Conservation (phyloP, 2,888 invertebrate species). For the Andricus curvator region DNA sequence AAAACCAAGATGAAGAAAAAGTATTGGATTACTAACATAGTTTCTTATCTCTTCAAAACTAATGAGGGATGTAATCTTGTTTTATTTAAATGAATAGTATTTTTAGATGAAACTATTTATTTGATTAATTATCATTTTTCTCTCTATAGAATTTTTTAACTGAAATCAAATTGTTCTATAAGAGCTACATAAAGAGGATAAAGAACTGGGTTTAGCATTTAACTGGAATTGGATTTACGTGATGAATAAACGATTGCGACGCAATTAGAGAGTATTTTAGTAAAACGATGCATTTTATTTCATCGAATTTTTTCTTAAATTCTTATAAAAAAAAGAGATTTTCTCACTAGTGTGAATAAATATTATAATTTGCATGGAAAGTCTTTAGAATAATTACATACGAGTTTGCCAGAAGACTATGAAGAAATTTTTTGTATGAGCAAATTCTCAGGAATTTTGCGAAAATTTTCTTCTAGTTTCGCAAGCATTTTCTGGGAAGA, state of each 20-base stretch:
- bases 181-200: not conserved
- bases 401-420: too few relatives aligned
- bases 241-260: not conserved
- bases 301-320: not conserved
- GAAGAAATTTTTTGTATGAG: too few relatives aligned
- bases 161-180: not conserved
- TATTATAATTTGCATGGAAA: too few relatives aligned
- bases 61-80: not conserved
- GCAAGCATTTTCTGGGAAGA: too few relatives aligned
- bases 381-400: too few relatives aligned
- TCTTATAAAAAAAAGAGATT: too few relatives aligned
- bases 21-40: not conserved
- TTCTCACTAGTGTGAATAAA: too few relatives aligned
- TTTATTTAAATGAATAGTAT: not conserved
- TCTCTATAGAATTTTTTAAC: not conserved
- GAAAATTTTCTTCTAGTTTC: too few relatives aligned
- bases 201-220: not conserved
- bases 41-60: not conserved
- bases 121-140: not conserved
- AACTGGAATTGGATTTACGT: not conserved
- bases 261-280: not conserved
- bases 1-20: not conserved
- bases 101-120: not conserved
- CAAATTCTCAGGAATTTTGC: too few relatives aligned
- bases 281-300: not conserved